phyloP scores from a whole-genome alignment of 2,797 vertebrate species.

The Micromesistius poutassou region DNA sequence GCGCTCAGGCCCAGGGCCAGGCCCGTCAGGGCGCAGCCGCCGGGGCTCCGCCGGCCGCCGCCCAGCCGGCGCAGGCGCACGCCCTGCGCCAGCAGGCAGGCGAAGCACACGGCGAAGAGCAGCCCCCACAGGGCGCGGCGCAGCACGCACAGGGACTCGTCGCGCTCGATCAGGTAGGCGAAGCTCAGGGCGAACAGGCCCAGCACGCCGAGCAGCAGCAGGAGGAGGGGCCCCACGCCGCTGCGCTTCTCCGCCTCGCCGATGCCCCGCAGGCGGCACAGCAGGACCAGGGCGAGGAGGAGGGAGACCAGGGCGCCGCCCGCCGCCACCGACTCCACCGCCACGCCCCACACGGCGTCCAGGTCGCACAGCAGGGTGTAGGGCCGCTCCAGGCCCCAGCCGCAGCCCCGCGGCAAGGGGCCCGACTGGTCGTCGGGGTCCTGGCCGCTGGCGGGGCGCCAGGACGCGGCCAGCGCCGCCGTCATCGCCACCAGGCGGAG shows the following conservation, averaged over 20 bases:
- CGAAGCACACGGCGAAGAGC: conserved; percentile 90
- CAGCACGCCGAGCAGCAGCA: conserved; percentile 86
- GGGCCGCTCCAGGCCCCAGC: conserved; percentile 83
- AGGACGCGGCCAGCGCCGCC: conserved; percentile 72
- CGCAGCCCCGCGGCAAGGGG: conserved; percentile 82
- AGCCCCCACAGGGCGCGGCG: conserved; percentile 91
- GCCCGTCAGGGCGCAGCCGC: conserved; percentile 84
- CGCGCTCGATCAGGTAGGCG: conserved; percentile 87
- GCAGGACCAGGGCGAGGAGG: conserved; percentile 81
- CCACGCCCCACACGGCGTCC: conserved; percentile 94
- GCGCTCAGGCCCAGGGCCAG: conserved; percentile 82
- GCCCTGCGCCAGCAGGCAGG: conserved; percentile 88
- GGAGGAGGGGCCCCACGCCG: conserved; percentile 83
- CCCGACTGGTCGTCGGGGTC: conserved; percentile 76
- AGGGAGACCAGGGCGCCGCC: conserved; percentile 81
- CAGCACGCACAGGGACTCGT: conserved; percentile 83
- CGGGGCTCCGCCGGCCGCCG: conserved; percentile 81
- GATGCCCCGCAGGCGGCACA: conserved; percentile 86
- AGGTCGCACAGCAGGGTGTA: conserved; percentile 91
- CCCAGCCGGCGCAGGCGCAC: conserved; percentile 84
- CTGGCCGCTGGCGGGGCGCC: conserved; percentile 46
- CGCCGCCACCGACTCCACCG: conserved; percentile 84
- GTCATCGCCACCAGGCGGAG: conserved; percentile 69
- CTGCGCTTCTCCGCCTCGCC: conserved; percentile 89
- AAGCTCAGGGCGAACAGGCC: conserved; percentile 91